Evolutionary conservation across 2,888 invertebrate genomes (phyloP), one percentile per base, ranked within the genome.

Genomic region (Lepetodrilus schrolli): DNA sequence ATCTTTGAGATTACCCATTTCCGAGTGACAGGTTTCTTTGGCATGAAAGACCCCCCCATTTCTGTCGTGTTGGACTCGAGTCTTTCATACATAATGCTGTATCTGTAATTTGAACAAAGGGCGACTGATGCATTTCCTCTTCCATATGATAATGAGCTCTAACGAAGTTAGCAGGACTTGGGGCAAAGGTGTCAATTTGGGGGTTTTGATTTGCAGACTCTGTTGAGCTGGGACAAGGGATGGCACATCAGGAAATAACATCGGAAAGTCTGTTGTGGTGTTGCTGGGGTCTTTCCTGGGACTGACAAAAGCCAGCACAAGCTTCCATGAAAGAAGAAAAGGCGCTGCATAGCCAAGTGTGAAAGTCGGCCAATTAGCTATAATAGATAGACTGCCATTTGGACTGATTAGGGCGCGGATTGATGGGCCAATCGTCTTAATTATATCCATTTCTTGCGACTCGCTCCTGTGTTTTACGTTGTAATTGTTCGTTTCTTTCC

Each of bases 401-500:
- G 20, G 47, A 23, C 47, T 26, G 68, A 68, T 68, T 68, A 68
- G 43, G 26, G 68, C 43, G 47, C 26, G 47, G 30, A 38, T 43
- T 68, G 68, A 68, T 47, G 47, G 43, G 47, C 47, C 68, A 68
- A 68, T 68, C 68, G 68, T 43, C 68, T 68, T 68, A 68, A 68
- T 68, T 68, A 68, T 68, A 47, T 38, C 68, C 68, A 68, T 68
- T 47, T 43, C 68, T 37, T 47, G 68, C 43, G 13, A 43, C 47
- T 47, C 43, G 21, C 43, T 68, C 47, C 68, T 68, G 43, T 47
- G 68, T 68, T 68, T 68, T 47, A 47, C 17, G 68, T 68, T 38
- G 38, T 68, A 68, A 68, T 68, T 68, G 68, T 38, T 43, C 43
- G 43, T 47, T 68, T 38, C 68, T 43, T 26, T n/a, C 43, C 68